Evolutionary conservation across 1,140 invertebrate species (phyloP).

Genomic region (Drosophila seguyi): DNA sequence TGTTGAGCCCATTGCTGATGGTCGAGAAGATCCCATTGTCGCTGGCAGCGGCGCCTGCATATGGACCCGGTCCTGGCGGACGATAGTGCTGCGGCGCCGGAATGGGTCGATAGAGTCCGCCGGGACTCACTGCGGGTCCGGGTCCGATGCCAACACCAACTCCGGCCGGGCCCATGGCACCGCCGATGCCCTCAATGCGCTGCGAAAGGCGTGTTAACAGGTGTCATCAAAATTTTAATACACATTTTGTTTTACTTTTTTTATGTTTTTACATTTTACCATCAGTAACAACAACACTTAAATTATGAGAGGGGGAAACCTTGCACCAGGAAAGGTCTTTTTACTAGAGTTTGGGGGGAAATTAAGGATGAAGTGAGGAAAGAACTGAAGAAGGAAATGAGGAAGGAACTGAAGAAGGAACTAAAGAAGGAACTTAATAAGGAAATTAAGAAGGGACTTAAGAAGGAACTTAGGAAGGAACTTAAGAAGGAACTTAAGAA

Average conservation of each 20-base stretch:
- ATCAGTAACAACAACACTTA: constrained; percentile 33
- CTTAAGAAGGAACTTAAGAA: background rate
- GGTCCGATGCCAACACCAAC: constrained; percentile 34
- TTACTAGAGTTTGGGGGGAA: background rate
- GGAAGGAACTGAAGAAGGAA: too few relatives aligned
- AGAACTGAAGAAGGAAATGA: background rate
- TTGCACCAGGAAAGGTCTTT: constrained; percentile 5
- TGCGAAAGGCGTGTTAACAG: constrained; percentile 22
- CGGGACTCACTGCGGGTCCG: constrained; percentile 18
- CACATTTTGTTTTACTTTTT: background rate
- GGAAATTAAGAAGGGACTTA: background rate
- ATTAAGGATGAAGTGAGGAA: background rate
- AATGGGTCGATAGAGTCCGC: constrained; percentile 67
- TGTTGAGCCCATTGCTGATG: constrained; percentile 91
- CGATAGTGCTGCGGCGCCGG: constrained; percentile 85
- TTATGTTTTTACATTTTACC: constrained; percentile 15
- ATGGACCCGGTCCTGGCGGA: constrained; percentile 83
- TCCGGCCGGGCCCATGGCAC: constrained; percentile 31
- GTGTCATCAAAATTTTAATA: constrained; percentile 23
- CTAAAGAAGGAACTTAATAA: too few relatives aligned
- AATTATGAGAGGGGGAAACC: background rate
- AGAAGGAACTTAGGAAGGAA: background rate
- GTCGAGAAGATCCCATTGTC: constrained; percentile 90
- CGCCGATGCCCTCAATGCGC: constrained; percentile 69
- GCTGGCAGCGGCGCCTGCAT: constrained; percentile 52